Percentiles rank a stretch among this genome's conserved stretches.
Conservation (phyloP, 2,113 vertebrate genomes). For the Barbus barbus region DNA sequence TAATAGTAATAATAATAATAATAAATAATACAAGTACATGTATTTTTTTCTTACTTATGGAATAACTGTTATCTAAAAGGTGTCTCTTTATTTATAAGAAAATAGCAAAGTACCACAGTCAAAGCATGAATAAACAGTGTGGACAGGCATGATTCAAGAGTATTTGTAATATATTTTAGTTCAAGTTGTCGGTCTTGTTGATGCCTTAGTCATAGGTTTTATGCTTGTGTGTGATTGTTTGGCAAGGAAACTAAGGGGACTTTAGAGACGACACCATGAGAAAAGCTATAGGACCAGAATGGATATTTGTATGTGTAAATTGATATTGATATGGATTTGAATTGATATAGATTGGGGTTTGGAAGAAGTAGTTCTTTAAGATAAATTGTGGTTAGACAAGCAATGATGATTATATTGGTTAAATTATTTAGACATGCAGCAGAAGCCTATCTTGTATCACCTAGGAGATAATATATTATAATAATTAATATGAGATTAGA, state of each 20-base stretch:
- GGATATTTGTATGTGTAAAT: slow-evolving; percentile 98
- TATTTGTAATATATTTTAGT: slow-evolving; percentile 97
- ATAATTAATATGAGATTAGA: neutral
- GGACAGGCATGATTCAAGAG: slow-evolving; percentile 91
- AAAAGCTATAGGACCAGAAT: slow-evolving; percentile 82
- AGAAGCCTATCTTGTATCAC: neutral
- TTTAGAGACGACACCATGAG: slow-evolving; percentile 77
- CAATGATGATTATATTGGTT: slow-evolving; percentile 60
- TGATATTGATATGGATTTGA: slow-evolving; percentile 95
- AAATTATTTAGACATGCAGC: slow-evolving; percentile 35
- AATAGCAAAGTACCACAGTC: neutral
- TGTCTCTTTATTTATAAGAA: neutral
- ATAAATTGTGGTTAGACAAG: slow-evolving; percentile 68
- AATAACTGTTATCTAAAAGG: neutral
- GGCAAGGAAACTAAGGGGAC: slow-evolving; percentile 72
- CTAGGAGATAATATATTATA: neutral
- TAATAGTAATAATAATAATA: no score
- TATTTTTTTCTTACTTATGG: neutral
- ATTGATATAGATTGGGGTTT: slow-evolving; percentile 83
- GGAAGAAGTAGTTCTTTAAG: slow-evolving; percentile 77
- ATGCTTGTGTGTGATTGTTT: slow-evolving; percentile 55
- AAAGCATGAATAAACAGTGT: slow-evolving; percentile 65
- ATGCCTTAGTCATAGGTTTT: slow-evolving; percentile 79
- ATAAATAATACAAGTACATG: neutral
- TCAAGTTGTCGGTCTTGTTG: slow-evolving; percentile 83